These are phyloP conservation scores for Phyto melanocephala DNA, from an alignment of 2,888 invertebrate genomes.

Conservation along the genomic window DNA sequence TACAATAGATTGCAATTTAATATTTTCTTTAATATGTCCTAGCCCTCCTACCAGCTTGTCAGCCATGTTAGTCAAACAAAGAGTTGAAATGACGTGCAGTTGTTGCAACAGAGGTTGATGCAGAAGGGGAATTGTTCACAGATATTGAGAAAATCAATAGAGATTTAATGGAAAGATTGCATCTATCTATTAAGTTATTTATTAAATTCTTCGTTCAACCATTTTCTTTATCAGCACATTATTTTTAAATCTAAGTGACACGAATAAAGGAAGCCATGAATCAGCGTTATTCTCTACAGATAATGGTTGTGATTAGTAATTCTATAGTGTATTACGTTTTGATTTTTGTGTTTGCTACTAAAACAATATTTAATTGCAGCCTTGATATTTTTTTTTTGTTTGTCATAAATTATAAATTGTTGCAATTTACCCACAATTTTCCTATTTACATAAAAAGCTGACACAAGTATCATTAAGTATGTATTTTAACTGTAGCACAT, in stretches of 20 bases:
- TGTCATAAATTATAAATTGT: background rate
- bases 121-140: background rate
- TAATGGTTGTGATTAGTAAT: background rate
- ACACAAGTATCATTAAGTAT: too few species aligned
- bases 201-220: background rate
- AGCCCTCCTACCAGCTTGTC: background rate
- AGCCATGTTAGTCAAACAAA: background rate
- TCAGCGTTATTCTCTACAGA: conserved; percentile 1
- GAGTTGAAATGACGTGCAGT: background rate
- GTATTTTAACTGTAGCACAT: too few species aligned
- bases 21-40: background rate
- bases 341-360: background rate
- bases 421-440: conserved; percentile 6
- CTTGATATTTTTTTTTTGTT: conserved; percentile 18
- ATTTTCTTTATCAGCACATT: background rate
- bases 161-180: background rate
- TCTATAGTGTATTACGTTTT: background rate
- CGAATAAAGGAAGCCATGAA: conserved; percentile 1
- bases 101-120: too few species aligned
- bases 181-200: background rate
- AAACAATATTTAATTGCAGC: conserved; percentile 23
- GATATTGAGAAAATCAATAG: background rate
- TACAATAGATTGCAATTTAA: conserved; percentile 34
- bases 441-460: conserved; percentile 3
- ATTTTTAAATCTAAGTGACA: background rate